Evolutionary conservation across 2,113 vertebrate genomes (phyloP).

Genomic region (Austrofundulus limnaeus): DNA sequence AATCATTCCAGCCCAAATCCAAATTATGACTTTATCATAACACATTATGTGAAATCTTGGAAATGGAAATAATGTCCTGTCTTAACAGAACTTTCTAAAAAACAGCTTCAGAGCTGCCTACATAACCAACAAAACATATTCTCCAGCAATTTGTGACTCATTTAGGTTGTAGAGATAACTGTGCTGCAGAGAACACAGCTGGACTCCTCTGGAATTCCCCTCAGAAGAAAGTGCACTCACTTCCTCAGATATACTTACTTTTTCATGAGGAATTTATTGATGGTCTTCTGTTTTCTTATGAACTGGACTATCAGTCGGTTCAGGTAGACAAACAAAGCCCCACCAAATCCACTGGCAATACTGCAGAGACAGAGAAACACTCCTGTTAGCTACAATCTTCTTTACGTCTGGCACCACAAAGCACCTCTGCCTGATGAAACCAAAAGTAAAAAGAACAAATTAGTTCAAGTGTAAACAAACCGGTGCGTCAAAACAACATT

Average conservation of each 20-base stretch:
- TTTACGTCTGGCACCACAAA: background rate
- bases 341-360: conserved; percentile 94
- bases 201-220: background rate
- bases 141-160: background rate
- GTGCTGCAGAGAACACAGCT: too few relatives aligned
- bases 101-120: too few relatives aligned
- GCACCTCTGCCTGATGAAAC: conserved; percentile 1
- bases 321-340: conserved; percentile 93
- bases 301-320: conserved; percentile 97
- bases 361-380: conserved; percentile 66
- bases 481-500: background rate
- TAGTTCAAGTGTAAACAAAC: conserved; percentile 8
- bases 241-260: conserved; percentile 82
- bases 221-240: background rate
- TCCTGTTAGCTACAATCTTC: background rate
- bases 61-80: too few relatives aligned
- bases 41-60: too few relatives aligned
- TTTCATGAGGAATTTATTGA: conserved; percentile 98
- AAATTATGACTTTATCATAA: too few relatives aligned
- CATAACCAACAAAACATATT: background rate
- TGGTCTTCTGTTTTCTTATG: conserved; percentile 96
- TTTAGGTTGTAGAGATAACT: background rate
- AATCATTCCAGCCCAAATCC: too few relatives aligned
- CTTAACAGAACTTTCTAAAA: too few relatives aligned
- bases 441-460: conserved; percentile 9